phyloP scores from a whole-genome alignment of 2,113 vertebrate genomes.

The Cinclus cinclus region DNA sequence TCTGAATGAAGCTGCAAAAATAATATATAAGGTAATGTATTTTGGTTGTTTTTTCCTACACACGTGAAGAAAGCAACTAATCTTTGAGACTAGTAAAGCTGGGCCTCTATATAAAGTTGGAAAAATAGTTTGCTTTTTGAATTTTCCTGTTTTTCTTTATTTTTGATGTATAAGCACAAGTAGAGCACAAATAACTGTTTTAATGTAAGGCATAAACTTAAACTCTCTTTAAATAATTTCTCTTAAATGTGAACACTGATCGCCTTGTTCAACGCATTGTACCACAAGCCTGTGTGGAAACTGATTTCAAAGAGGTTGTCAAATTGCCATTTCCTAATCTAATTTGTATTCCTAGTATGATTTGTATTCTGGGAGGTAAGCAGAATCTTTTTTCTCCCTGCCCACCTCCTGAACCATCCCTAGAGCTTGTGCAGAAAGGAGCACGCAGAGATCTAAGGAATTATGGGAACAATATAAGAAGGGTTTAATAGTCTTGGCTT shows the following conservation, averaged over 20 bases:
- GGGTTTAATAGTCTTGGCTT: not conserved
- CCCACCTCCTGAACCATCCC: not conserved
- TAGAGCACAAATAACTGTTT: not conserved
- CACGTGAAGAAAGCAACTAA: not conserved
- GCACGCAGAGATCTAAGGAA: not conserved
- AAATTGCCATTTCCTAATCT: not conserved
- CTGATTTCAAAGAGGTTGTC: not conserved
- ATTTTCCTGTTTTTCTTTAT: not conserved
- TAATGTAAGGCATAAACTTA: not conserved
- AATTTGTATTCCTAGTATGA: not conserved
- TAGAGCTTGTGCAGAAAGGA: not conserved
- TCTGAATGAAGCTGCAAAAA: slow-evolving; percentile 91
- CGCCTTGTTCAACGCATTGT: not conserved
- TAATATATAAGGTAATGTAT: slow-evolving; percentile 91
- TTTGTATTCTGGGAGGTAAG: not conserved
- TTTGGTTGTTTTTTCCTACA: not conserved
- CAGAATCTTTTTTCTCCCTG: not conserved
- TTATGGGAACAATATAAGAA: not conserved
- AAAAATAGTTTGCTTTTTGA: not conserved
- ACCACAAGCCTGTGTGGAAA: not conserved
- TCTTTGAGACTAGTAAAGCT: not conserved
- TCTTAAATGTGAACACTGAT: not conserved
- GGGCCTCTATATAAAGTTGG: not conserved
- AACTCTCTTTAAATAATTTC: not conserved
- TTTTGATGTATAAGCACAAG: not conserved